Evolutionary conservation across 2,888 invertebrate genomes (phyloP).

Genomic region (Callimorpha dominula): DNA sequence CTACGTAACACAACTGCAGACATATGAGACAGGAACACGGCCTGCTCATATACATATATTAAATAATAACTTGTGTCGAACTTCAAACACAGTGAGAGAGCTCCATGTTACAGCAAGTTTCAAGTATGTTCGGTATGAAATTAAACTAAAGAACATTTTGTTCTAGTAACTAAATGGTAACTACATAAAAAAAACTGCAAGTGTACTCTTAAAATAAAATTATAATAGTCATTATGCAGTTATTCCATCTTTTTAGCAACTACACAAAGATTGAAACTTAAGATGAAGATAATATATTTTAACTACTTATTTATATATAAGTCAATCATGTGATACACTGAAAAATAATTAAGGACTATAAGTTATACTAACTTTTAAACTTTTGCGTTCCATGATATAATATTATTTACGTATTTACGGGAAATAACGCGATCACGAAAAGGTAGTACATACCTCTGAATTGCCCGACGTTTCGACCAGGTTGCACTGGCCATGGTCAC

Average conservation of each 20-base stretch:
- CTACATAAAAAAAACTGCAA: not conserved
- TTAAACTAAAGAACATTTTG: not conserved
- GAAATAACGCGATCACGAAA: too few relatives aligned
- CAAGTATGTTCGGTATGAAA: not conserved
- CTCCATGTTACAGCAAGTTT: not conserved
- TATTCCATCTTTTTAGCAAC: not conserved
- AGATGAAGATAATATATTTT: too few relatives aligned
- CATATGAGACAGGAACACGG: constrained; percentile 43
- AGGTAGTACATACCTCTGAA: too few relatives aligned
- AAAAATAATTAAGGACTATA: not conserved
- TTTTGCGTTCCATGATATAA: too few relatives aligned
- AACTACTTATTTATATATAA: too few relatives aligned
- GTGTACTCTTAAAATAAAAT: not conserved
- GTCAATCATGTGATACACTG: too few relatives aligned
- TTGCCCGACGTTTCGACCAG: too few relatives aligned
- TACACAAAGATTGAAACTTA: not conserved
- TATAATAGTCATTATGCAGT: not conserved
- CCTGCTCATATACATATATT: constrained; percentile 5
- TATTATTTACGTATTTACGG: too few relatives aligned
- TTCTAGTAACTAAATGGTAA: not conserved
- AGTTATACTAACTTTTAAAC: too few relatives aligned
- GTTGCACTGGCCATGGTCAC: too few relatives aligned
- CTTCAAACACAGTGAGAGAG: not conserved
- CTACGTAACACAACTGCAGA: constrained; percentile 36
- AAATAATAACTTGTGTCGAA: constrained; percentile 1